A percentile compares a stretch with the other conserved stretches of the same genome.
Evolutionary conservation across 2,797 vertebrate species (phyloP).

Genomic region (Thripadectes ignobilis): DNA sequence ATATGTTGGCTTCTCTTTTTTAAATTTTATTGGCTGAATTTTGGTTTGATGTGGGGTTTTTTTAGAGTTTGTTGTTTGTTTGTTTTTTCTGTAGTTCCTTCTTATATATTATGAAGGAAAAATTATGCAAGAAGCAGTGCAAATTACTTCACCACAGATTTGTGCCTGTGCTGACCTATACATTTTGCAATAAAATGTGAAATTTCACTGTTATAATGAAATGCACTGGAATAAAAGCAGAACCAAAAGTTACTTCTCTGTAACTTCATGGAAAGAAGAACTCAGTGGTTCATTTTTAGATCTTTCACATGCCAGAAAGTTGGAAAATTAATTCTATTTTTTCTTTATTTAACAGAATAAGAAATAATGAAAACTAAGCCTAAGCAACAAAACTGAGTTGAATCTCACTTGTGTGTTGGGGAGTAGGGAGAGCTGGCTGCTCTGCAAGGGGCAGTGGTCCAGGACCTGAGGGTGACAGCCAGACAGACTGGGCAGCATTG

Average conservation of each 20-base stretch:
- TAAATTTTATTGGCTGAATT: background rate
- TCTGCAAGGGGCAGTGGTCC: background rate
- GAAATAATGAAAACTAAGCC: background rate
- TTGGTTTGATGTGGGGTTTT: background rate
- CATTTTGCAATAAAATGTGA: slow-evolving; percentile 16
- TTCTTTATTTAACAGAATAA: background rate
- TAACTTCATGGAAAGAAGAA: background rate
- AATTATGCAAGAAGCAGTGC: background rate
- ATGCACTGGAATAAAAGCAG: slow-evolving; percentile 13
- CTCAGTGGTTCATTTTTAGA: background rate
- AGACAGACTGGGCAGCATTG: background rate
- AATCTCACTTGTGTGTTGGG: background rate
- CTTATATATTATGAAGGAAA: background rate
- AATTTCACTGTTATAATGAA: background rate
- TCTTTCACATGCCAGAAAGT: background rate
- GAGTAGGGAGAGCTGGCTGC: background rate
- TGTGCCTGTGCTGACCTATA: background rate
- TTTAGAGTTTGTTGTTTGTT: background rate
- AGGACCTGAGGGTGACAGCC: background rate
- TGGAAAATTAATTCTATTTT: background rate
- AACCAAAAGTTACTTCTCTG: background rate
- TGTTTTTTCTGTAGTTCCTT: background rate
- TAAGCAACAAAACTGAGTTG: background rate
- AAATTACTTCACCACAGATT: background rate
- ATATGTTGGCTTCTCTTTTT: background rate